Evolutionary conservation across 2,888 invertebrate genomes (phyloP).

Genomic region (Ceraclea dissimilis): DNA sequence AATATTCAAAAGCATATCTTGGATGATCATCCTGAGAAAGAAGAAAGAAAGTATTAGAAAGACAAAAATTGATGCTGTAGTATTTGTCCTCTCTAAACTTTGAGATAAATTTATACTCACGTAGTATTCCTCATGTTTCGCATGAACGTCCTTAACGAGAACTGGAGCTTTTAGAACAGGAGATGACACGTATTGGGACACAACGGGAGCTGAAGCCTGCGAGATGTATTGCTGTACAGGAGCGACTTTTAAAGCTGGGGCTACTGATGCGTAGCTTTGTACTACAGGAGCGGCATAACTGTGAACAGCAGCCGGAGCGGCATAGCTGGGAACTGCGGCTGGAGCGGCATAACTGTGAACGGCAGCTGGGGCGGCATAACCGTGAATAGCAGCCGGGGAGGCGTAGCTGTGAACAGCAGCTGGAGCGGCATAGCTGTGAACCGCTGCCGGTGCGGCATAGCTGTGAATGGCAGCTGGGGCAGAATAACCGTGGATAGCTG

Average conservation of each 20-base stretch:
- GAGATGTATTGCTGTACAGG: conserved; percentile 31
- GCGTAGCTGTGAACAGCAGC: conserved; percentile 27
- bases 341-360: conserved; percentile 26
- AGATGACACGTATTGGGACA: conserved; percentile 19
- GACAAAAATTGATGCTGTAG: too few species aligned
- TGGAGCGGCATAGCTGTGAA: conserved; percentile 28
- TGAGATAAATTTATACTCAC: too few species aligned
- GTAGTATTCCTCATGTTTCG: conserved; percentile 55
- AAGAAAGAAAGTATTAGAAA: too few species aligned
- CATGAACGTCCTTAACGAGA: conserved; percentile 48
- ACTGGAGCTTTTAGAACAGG: conserved; percentile 28
- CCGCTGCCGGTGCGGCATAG: conserved; percentile 26
- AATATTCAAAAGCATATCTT: conserved; percentile 65
- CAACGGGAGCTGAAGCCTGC: conserved; percentile 27
- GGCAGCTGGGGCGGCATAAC: conserved; percentile 24
- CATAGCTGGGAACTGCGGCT: conserved; percentile 27
- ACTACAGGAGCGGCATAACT: conserved; percentile 31
- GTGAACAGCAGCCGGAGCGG: conserved; percentile 25
- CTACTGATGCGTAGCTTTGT: conserved; percentile 22
- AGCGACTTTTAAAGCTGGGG: conserved; percentile 31
- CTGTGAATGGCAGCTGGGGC: conserved; percentile 27
- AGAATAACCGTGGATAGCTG: conserved; percentile 25
- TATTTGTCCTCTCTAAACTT: too few species aligned
- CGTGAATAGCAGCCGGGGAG: conserved; percentile 24
- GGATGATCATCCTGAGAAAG: conserved; percentile 54